Percentiles rank a stretch among this genome's conserved stretches.
phyloP scores from a whole-genome alignment of 1,140 invertebrate species.

The Aphaenogaster floridana region DNA sequence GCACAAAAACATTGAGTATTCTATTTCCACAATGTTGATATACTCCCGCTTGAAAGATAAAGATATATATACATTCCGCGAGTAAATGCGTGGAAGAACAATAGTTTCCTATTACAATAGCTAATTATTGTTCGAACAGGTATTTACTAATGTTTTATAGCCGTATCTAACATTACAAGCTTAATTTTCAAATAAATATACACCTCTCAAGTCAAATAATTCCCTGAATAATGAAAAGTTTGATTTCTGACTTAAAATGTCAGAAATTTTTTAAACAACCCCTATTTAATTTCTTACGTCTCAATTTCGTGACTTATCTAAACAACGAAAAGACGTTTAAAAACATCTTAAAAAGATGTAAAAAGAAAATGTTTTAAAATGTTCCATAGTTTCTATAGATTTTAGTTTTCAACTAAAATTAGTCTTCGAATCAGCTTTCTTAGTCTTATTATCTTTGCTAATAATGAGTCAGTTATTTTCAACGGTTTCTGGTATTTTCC shows the following conservation, averaged over 20 bases:
- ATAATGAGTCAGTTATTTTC: not conserved
- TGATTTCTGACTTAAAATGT: not conserved
- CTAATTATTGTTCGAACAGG: not conserved
- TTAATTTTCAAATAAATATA: not conserved
- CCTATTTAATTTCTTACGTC: not conserved
- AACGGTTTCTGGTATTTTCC: not conserved
- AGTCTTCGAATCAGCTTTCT: not conserved
- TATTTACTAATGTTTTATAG: slow-evolving; percentile 10
- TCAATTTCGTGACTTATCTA: not conserved
- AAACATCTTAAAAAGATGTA: not conserved
- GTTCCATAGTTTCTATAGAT: not conserved
- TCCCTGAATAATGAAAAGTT: not conserved
- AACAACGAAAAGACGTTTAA: not conserved
- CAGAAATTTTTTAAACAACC: not conserved
- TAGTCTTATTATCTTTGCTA: not conserved
- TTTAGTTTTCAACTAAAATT: not conserved
- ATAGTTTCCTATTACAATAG: slow-evolving; percentile 36
- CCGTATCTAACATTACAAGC: not conserved
- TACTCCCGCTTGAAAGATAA: not conserved
- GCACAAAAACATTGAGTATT: not conserved
- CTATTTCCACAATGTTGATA: slow-evolving; percentile 15
- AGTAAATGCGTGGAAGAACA: slow-evolving; percentile 14
- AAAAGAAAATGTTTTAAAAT: not conserved
- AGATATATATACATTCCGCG: slow-evolving; percentile 1
- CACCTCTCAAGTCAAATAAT: not conserved